These are phyloP conservation scores for Burhinus bistriatus DNA, from an alignment of 2,113 vertebrate species.

Conservation along the genomic window DNA sequence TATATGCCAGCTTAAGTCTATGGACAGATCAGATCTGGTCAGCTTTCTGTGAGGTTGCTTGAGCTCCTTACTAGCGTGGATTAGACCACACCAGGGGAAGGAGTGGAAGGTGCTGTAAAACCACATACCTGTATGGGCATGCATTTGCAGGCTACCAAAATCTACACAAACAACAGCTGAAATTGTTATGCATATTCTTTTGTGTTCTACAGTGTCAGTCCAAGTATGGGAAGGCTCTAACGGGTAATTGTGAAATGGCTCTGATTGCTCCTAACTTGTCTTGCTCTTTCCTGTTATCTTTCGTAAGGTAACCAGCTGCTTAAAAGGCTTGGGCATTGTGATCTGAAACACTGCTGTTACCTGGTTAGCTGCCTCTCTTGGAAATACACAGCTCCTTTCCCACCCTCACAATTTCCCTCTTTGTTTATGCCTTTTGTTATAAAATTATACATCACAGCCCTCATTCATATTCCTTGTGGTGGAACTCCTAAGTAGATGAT, in stretches of 20 bases:
- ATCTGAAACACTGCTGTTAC: not conserved
- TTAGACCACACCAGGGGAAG: not conserved
- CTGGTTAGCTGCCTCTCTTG: not conserved
- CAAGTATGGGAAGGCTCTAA: not conserved
- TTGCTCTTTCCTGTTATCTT: not conserved
- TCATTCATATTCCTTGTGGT: not conserved
- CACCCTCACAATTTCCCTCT: not conserved
- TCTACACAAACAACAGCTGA: not conserved
- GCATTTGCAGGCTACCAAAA: not conserved
- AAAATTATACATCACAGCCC: not conserved
- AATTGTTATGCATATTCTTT: not conserved
- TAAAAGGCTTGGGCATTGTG: not conserved
- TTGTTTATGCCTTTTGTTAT: not conserved
- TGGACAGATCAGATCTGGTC: not conserved
- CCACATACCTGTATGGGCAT: not conserved
- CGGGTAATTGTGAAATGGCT: not conserved
- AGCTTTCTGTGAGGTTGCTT: not conserved
- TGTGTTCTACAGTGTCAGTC: not conserved
- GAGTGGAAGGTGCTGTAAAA: not conserved
- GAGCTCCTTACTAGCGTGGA: accelerated
- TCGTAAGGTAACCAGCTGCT: not conserved
- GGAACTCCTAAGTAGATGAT: not conserved
- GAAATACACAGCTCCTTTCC: not conserved
- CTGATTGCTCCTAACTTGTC: not conserved
- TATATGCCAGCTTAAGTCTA: not conserved